A percentile compares a stretch with the other conserved stretches of the same genome.
Evolutionary conservation across 1,140 invertebrate genomes (phyloP).

Genomic region (Pararge aegeria): DNA sequence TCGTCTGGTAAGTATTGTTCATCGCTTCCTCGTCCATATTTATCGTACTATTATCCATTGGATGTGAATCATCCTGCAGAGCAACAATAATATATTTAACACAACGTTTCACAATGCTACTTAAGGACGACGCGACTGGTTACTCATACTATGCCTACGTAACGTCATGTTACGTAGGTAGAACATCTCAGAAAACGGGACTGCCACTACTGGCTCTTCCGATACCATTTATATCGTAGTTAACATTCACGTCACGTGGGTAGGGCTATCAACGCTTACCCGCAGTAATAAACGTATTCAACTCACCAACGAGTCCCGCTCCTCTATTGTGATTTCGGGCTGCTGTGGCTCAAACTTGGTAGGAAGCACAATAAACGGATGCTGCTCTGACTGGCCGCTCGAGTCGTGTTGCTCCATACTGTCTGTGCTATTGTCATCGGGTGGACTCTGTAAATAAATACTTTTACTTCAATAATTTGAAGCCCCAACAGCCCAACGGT

Average conservation of each 20-base stretch:
- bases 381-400: constrained; percentile 30
- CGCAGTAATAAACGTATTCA: too few relatives aligned
- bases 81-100: neutral
- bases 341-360: constrained; percentile 32
- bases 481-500: too few relatives aligned
- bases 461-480: too few relatives aligned
- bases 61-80: neutral
- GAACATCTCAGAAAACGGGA: too few relatives aligned
- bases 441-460: constrained; percentile 38
- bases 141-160: too few relatives aligned
- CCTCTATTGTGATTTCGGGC: constrained; percentile 11
- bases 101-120: too few relatives aligned
- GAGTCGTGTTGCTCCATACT: constrained; percentile 33
- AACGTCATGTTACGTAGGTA: too few relatives aligned
- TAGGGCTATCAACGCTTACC: too few relatives aligned
- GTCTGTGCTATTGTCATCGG: constrained; percentile 27
- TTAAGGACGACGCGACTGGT: too few relatives aligned
- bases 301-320: constrained; percentile 20
- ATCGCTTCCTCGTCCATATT: constrained; percentile 37
- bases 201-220: too few relatives aligned
- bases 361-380: constrained; percentile 58
- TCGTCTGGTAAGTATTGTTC: constrained; percentile 36
- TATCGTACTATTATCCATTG: neutral
- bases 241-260: too few relatives aligned
- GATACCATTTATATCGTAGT: too few relatives aligned